Percentiles rank a stretch among this genome's conserved stretches.
Conservation (phyloP, 2,797 vertebrate species). For the Gouania willdenowi region DNA sequence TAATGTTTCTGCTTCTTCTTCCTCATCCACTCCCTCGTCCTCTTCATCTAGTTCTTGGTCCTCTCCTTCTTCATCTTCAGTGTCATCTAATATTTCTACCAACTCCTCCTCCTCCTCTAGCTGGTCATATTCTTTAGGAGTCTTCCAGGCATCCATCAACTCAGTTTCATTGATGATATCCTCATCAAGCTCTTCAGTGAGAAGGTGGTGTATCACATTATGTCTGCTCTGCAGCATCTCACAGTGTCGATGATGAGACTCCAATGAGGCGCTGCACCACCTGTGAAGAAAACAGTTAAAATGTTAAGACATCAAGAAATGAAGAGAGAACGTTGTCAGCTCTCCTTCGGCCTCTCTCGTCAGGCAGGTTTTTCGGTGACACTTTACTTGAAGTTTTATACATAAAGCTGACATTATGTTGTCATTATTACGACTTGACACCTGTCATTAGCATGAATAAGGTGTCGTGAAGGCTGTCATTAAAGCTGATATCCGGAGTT, state of each 20-base stretch:
- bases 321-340: no score
- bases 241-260: conserved; percentile 33
- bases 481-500: no score
- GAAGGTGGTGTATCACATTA: not conserved
- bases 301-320: no score
- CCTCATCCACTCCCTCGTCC: not conserved
- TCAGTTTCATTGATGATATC: not conserved
- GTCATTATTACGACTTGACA: no score
- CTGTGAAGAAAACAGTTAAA: conserved; percentile 17
- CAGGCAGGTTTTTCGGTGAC: no score
- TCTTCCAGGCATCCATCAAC: conserved; percentile 44
- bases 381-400: no score
- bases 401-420: no score
- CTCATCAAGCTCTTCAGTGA: conserved; percentile 16
- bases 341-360: no score
- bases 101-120: not conserved
- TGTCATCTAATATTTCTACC: not conserved
- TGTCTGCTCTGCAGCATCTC: conserved; percentile 22
- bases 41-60: not conserved
- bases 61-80: not conserved
- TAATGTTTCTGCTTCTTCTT: not conserved
- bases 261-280: conserved; percentile 38
- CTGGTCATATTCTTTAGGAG: conserved; percentile 13
- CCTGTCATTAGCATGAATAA: no score
- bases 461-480: no score